A percentile compares a stretch with the other conserved stretches of the same genome.
These are phyloP conservation scores for Pseudorectes ferrugineus DNA, from an alignment of 2,113 vertebrate species.

Conservation along the genomic window DNA sequence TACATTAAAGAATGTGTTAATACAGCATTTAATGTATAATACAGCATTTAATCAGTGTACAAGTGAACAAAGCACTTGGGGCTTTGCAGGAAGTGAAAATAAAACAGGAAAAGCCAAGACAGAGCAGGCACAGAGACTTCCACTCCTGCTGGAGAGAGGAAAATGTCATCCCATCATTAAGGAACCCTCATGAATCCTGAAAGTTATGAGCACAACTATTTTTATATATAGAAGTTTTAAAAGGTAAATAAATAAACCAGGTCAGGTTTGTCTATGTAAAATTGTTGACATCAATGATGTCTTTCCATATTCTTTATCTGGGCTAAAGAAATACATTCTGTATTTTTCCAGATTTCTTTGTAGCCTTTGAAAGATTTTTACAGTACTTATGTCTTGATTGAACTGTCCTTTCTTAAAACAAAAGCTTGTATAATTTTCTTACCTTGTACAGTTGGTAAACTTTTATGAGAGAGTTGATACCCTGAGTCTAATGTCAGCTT, in stretches of 20 bases:
- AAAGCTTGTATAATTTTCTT: conserved; percentile 97
- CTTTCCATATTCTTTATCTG: conserved; percentile 86
- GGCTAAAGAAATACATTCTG: conserved; percentile 86
- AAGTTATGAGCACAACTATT: conserved; percentile 78
- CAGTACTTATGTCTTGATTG: conserved; percentile 82
- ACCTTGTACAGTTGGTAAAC: conserved; percentile 89
- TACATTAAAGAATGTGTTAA: background rate
- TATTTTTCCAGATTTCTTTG: conserved; percentile 92
- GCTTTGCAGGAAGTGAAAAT: background rate
- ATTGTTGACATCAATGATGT: conserved; percentile 99
- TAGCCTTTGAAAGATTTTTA: conserved; percentile 89
- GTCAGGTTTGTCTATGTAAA: conserved; percentile 91
- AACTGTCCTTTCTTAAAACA: conserved; percentile 83
- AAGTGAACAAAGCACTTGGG: background rate
- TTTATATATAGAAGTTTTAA: conserved; percentile 81
- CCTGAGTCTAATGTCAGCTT: conserved; percentile 73
- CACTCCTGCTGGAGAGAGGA: background rate
- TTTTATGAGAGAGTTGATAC: conserved; percentile 82
- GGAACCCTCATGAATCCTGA: conserved; percentile 77
- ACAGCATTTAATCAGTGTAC: background rate
- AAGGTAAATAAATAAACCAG: conserved; percentile 82
- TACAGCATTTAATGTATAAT: background rate
- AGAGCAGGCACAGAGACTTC: background rate
- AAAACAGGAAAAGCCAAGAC: background rate
- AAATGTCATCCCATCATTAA: conserved; percentile 42